Evolutionary conservation across 2,113 vertebrate species (phyloP).

Genomic region (Sylvia atricapilla): DNA sequence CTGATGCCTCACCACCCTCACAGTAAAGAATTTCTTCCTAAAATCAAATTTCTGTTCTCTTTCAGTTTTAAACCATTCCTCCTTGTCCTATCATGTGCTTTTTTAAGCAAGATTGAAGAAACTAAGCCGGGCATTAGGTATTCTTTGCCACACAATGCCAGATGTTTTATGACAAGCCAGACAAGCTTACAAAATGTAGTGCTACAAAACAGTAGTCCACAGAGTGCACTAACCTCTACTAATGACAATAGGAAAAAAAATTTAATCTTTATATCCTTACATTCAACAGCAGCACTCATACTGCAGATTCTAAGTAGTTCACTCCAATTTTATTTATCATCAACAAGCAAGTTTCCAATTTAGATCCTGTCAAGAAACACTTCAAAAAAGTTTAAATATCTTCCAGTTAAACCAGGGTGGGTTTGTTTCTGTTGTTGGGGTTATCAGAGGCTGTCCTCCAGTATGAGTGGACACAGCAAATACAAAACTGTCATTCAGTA

Average conservation of each 20-base stretch:
- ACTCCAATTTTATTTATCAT: neutral
- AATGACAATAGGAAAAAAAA: neutral
- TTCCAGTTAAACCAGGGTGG: neutral
- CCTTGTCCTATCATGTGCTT: neutral
- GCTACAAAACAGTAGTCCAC: neutral
- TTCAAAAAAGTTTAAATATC: neutral
- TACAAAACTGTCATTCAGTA: neutral
- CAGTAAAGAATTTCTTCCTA: neutral
- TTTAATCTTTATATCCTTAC: neutral
- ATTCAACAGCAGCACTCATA: neutral
- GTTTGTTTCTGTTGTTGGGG: neutral
- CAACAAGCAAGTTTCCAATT: neutral
- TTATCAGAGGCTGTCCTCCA: neutral
- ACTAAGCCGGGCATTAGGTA: neutral
- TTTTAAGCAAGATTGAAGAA: neutral
- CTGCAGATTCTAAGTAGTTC: neutral
- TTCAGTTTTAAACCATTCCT: neutral
- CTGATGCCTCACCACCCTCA: neutral
- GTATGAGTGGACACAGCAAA: neutral
- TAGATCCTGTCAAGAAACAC: neutral
- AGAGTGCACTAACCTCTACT: neutral
- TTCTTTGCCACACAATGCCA: accelerated
- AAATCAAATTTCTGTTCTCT: neutral
- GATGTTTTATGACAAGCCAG: neutral
- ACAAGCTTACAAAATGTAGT: neutral